Percentiles rank a stretch among this genome's conserved stretches.
Conservation (phyloP, 2,113 vertebrate genomes). For the Plecotus auritus region DNA sequence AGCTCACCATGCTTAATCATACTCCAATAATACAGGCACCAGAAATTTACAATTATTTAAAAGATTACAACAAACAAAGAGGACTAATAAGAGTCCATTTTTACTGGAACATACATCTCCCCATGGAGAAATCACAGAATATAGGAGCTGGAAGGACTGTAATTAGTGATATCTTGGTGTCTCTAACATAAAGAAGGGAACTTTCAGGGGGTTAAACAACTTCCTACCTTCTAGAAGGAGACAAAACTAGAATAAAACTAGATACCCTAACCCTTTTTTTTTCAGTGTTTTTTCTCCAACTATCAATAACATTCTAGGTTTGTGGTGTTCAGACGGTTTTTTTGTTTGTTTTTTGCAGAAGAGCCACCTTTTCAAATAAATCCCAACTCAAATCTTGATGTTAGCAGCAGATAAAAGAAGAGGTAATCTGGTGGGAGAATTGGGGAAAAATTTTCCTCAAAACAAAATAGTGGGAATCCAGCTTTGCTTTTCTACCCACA, state of each 20-base stretch:
- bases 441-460: background rate
- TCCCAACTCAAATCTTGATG: background rate
- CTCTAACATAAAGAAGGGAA: background rate
- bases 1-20: background rate
- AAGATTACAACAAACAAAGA: background rate
- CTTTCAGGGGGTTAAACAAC: accelerated
- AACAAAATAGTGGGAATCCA: background rate
- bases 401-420: background rate
- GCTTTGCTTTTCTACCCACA: background rate
- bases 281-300: background rate
- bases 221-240: background rate
- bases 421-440: background rate
- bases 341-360: background rate
- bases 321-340: background rate
- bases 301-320: background rate
- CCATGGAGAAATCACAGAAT: background rate
- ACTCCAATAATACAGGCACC: background rate
- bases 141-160: background rate
- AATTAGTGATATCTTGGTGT: background rate
- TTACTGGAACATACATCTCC: background rate
- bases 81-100: background rate
- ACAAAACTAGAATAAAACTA: background rate
- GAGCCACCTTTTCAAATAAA: background rate
- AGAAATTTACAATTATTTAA: background rate
- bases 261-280: background rate